Base-by-base conservation (phyloP, 2,113 vertebrate genomes). In the Sinocyclocheilus grahami region DNA sequence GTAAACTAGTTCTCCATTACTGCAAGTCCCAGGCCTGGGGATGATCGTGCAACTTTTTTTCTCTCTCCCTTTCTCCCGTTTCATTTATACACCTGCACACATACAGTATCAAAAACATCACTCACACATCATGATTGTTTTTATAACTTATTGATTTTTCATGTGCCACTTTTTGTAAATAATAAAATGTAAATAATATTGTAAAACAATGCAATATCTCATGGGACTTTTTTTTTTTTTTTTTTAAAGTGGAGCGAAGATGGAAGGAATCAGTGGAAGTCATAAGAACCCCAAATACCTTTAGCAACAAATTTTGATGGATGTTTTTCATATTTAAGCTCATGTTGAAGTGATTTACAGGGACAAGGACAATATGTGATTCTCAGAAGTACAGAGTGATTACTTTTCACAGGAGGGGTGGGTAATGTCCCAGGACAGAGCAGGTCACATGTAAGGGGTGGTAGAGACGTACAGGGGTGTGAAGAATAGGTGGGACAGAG, bases 21-120 rank as follows among this genome's bases (percentile, higher is more conserved):
- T 99, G 98, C 95, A 99, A 99, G 94, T 98, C 97, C 80, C 98
- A 99, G 91, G 98, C 98, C 0, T 99, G 98, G 98, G 98, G 98
- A 87, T 99, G 94, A 97, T 85, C 27, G 11, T 85, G 33, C 48
- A 27, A 3, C 14, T 42, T 46, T 46, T 53, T 55, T 85, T 51
- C 65, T 76, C 53, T 87, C 51, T 10, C 22, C 22, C 18, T 48
- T 3, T 6, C 58, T 18, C 42, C 63, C 39, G 7, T 48, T 10
- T 39, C 83, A 74, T 82, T 46, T 24, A 71, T 37, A 80, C 84
- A 85, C 80, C 67, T 33, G 62, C 53, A 88, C 85, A 85, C 62
- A 72, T 53, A 75, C 69, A 85, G 76, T 82, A 58, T 76, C 72
- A 72, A 74, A 87, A 75, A 90, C 37, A 39, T 10, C 65, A 71